Conservation (phyloP, 2,797 vertebrate genomes). For the Uromys caudimaculatus region DNA sequence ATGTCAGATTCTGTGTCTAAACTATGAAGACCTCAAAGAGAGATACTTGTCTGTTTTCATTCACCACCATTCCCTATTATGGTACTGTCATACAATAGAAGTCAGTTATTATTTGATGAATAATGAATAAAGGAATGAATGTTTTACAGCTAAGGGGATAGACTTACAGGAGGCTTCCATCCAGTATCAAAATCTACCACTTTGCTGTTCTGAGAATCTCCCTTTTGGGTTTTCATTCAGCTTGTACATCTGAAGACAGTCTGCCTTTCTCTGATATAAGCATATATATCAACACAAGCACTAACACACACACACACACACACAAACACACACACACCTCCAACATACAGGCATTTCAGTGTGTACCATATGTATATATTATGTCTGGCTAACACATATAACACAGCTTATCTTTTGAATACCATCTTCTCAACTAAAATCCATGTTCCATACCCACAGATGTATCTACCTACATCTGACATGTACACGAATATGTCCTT, state of each 20-base stretch:
- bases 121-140: conserved; percentile 50
- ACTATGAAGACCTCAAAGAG: background rate
- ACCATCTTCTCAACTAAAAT: background rate
- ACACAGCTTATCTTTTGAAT: background rate
- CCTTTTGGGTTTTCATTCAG: conserved; percentile 38
- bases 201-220: conserved; percentile 36
- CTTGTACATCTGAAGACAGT: background rate
- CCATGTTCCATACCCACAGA: background rate
- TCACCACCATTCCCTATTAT: background rate
- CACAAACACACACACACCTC: background rate
- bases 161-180: background rate
- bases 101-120: background rate
- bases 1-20: background rate
- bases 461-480: background rate
- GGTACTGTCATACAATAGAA: background rate
- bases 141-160: background rate
- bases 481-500: background rate
- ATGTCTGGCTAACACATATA: background rate
- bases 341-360: background rate
- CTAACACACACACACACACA: background rate
- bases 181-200: background rate
- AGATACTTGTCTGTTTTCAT: background rate
- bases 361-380: background rate
- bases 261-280: background rate
- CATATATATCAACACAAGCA: background rate